A percentile compares a stretch with the other conserved stretches of the same genome.
Evolutionary conservation across 2,113 vertebrate species (phyloP).

Genomic region (Cynocephalus volans): DNA sequence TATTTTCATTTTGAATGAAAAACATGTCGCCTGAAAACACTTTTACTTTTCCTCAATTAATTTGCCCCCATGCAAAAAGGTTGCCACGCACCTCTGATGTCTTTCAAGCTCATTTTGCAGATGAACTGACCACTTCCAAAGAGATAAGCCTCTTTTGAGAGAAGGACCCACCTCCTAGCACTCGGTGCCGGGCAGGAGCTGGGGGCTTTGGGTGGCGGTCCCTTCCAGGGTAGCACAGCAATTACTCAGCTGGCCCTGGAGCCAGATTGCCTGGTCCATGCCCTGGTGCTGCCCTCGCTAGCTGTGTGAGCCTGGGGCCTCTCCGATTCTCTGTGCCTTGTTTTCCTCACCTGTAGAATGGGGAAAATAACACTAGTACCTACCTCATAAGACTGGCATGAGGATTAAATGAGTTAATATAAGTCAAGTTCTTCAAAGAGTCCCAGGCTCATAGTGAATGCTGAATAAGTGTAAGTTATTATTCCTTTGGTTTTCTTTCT

Average conservation of each 20-base stretch:
- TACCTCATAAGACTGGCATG: not conserved
- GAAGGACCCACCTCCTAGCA: not conserved
- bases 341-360: not conserved
- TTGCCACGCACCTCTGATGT: not conserved
- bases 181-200: not conserved
- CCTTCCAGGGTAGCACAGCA: not conserved
- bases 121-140: not conserved
- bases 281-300: not conserved
- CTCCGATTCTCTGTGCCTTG: not conserved
- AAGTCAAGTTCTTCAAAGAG: not conserved
- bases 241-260: not conserved
- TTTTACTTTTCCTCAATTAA: not conserved
- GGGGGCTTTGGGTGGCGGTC: not conserved
- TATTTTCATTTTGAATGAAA: conserved; percentile 26
- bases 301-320: not conserved
- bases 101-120: not conserved
- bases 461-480: not conserved
- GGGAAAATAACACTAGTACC: not conserved
- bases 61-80: not conserved
- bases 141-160: not conserved
- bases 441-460: not conserved
- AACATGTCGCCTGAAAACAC: not conserved
- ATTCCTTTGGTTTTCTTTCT: conserved; percentile 25
- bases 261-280: not conserved
- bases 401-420: not conserved